A percentile compares a stretch with the other conserved stretches of the same genome.
phyloP scores from a whole-genome alignment of 35 echinoderm and acorn worm species.

The Apostichopus japonicus region DNA sequence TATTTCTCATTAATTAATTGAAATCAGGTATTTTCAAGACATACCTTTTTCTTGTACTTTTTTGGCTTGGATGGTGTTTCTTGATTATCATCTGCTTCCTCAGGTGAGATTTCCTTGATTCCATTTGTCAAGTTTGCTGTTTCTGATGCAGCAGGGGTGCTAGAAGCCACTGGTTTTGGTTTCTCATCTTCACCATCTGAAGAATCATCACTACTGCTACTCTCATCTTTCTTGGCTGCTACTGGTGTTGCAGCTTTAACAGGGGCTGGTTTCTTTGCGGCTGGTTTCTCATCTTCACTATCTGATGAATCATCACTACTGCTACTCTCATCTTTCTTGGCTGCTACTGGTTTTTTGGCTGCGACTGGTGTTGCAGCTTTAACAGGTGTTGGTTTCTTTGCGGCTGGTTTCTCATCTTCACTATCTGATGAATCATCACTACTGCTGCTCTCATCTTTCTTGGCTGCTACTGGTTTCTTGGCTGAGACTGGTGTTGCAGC shows the following conservation, averaged over 20 bases:
- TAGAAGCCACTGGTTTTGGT: background rate
- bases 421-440: background rate
- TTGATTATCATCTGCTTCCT: background rate
- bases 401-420: background rate
- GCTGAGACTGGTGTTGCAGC: background rate
- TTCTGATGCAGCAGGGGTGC: background rate
- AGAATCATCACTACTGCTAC: constrained; percentile 1
- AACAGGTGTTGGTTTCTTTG: background rate
- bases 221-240: background rate
- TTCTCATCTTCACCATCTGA: constrained; percentile 27
- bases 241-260: too few relatives aligned
- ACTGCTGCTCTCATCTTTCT: constrained; percentile 11
- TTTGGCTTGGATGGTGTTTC: background rate
- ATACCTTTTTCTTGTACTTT: background rate
- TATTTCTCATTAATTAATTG: too few relatives aligned
- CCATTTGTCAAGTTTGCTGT: constrained; percentile 17
- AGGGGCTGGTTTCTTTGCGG: background rate
- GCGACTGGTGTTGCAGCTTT: background rate
- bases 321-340: constrained; percentile 12
- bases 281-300: constrained; percentile 29
- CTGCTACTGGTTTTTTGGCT: background rate
- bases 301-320: constrained; percentile 5
- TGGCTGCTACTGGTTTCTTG: background rate
- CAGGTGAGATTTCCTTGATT: background rate
- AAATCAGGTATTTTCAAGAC: too few relatives aligned